These are phyloP conservation scores for Cactoblastis cactorum DNA, from an alignment of 2,888 invertebrate genomes.

Conservation along the genomic window DNA sequence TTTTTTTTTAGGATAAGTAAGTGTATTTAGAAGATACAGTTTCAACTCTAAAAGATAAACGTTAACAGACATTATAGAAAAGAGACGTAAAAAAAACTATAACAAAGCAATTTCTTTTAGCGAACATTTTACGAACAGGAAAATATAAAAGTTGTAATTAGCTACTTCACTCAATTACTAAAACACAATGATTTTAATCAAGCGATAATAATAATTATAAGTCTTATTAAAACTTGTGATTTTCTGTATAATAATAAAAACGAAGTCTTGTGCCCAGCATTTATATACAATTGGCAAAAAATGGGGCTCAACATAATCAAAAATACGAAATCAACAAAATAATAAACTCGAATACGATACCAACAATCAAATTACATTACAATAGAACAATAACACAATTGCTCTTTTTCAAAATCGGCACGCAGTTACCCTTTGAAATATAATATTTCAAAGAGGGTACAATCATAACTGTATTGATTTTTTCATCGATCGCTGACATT, in stretches of 20 bases:
- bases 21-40: no score
- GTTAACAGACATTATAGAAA: no score
- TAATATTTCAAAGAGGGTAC: slow-evolving; percentile 57
- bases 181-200: no score
- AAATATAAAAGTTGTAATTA: no score
- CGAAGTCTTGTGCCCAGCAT: neutral
- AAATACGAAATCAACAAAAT: neutral
- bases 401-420: slow-evolving; percentile 31
- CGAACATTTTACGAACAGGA: no score
- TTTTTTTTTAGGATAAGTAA: neutral
- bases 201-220: no score
- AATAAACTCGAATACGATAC: slow-evolving; percentile 20
- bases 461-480: slow-evolving; percentile 56
- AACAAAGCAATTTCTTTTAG: no score
- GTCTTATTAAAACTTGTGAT: neutral
- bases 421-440: slow-evolving; percentile 57
- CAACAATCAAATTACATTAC: slow-evolving; percentile 23
- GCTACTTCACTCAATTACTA: no score
- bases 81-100: no score
- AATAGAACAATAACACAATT: slow-evolving; percentile 44
- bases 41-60: no score
- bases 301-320: neutral
- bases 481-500: slow-evolving; percentile 50
- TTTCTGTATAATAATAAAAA: neutral
- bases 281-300: neutral